Conservation (phyloP, 2,113 vertebrate genomes). For the Pontoporia blainvillei region DNA sequence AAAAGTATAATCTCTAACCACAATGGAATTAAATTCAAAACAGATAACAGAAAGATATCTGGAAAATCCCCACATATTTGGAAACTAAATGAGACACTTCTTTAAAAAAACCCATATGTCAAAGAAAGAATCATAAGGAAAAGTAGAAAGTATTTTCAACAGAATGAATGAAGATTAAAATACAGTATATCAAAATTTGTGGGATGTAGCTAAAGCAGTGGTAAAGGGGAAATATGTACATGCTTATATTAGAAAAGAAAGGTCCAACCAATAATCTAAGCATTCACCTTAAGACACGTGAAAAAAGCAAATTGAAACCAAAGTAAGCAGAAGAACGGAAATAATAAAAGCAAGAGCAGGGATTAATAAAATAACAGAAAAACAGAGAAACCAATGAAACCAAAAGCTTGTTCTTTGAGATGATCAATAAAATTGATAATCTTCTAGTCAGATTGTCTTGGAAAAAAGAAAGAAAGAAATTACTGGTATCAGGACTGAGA, state of each 20-base stretch:
- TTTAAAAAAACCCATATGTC: not conserved
- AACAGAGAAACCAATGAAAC: not conserved
- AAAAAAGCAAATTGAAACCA: not conserved
- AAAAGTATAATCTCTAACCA: not conserved
- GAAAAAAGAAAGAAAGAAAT: not conserved
- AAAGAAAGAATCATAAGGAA: not conserved
- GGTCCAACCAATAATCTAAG: not conserved
- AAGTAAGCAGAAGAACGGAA: not conserved
- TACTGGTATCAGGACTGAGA: not conserved
- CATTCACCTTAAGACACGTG: not conserved
- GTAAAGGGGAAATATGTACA: not conserved
- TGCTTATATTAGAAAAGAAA: not conserved
- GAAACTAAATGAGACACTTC: not conserved
- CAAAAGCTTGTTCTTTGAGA: not conserved
- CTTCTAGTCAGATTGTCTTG: not conserved
- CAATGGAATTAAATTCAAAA: not conserved
- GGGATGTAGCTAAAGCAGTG: not conserved
- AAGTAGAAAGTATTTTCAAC: not conserved
- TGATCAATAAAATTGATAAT: constrained; percentile 2
- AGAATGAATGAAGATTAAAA: not conserved
- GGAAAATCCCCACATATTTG: not conserved
- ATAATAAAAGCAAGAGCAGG: not conserved
- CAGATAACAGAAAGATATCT: not conserved
- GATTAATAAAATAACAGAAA: not conserved
- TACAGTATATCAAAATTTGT: not conserved